Evolutionary conservation across 92 coral and sea anemone genomes (phyloP).

Genomic region (Pocillopora grandis): DNA sequence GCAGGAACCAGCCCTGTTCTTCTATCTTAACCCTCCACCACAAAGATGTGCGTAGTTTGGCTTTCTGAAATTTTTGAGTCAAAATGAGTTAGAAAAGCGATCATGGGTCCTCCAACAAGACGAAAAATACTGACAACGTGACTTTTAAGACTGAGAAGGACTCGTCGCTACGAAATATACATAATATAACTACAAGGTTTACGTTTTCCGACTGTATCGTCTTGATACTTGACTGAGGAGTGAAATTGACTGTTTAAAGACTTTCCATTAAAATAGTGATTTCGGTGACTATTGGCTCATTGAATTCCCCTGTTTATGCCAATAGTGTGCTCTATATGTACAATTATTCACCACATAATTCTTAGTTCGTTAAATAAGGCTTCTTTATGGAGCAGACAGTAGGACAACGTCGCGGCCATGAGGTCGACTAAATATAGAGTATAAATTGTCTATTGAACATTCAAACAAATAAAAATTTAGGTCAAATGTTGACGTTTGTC

Average conservation of each 20-base stretch:
- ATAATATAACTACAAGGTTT: not conserved
- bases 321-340: not conserved
- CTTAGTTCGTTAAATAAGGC: constrained; percentile 8
- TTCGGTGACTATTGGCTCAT: not conserved
- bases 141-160: not conserved
- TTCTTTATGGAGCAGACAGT: not conserved
- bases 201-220: not conserved
- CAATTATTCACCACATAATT: not conserved
- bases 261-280: not conserved
- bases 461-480: not conserved
- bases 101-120: not conserved
- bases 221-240: not conserved
- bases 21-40: not conserved
- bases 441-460: not conserved
- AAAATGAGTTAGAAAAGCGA: not conserved
- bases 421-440: not conserved
- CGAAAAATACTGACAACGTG: not conserved
- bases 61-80: not conserved
- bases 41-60: not conserved
- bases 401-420: not conserved
- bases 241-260: not conserved
- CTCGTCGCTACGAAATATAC: not conserved
- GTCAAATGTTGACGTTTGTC: not conserved
- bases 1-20: not conserved
- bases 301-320: not conserved